Percentiles rank a stretch among this genome's conserved stretches.
phyloP scores from a whole-genome alignment of 2,113 vertebrate genomes.

The Gopherus evgoodei region DNA sequence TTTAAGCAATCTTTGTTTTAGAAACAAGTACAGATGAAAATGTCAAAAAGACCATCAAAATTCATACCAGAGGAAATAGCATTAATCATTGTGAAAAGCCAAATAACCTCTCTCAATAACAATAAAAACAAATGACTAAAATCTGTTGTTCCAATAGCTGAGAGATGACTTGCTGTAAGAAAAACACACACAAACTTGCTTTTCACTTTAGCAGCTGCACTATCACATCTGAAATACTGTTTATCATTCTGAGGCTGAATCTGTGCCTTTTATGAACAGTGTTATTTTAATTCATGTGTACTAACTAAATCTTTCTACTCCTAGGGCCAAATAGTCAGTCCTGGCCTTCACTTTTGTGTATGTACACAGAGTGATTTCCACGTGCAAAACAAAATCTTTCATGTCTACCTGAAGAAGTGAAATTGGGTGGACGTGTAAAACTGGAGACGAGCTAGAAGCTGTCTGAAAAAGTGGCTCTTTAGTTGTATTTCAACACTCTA shows the following conservation, averaged over 20 bases:
- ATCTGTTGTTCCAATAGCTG: slow-evolving; percentile 23
- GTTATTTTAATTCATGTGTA: not conserved
- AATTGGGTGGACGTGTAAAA: not conserved
- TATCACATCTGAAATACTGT: not conserved
- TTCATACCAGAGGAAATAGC: slow-evolving; percentile 37
- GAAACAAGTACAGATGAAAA: slow-evolving; percentile 49
- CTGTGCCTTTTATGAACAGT: not conserved
- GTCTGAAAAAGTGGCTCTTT: not conserved
- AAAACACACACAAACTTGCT: not conserved
- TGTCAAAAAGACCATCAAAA: slow-evolving; percentile 61
- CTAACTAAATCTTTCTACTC: not conserved
- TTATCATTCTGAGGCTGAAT: not conserved
- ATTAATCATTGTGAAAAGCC: slow-evolving; percentile 24
- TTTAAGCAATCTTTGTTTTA: slow-evolving; percentile 55
- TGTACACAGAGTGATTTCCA: not conserved
- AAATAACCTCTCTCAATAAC: slow-evolving; percentile 30
- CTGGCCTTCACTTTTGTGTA: not conserved
- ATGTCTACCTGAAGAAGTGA: not conserved
- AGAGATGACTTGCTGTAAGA: not conserved
- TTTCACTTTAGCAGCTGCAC: not conserved
- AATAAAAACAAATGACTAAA: slow-evolving; percentile 47
- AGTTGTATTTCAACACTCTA: not conserved
- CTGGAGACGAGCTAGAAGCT: not conserved
- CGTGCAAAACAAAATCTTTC: not conserved
- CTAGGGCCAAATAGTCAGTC: not conserved